phyloP scores from a whole-genome alignment of 2,888 invertebrate genomes.

The Drosophila pullipes region DNA sequence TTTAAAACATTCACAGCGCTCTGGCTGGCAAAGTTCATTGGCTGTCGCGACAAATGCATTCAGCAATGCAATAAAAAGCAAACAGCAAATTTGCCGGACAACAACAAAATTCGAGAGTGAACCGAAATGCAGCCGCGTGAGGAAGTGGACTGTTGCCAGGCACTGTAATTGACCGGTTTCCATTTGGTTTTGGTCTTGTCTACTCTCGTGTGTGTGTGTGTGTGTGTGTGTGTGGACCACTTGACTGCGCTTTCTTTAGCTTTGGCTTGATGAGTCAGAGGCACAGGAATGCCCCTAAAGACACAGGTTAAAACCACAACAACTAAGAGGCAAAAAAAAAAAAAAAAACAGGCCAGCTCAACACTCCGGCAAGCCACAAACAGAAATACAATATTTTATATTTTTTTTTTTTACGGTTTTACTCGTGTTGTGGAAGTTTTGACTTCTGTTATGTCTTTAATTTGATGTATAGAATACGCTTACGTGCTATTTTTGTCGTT shows the following conservation, averaged over 20 bases:
- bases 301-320: conserved; percentile 3
- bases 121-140: conserved; percentile 48
- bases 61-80: conserved; percentile 30
- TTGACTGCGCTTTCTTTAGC: conserved; percentile 53
- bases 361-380: conserved; percentile 9
- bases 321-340: conserved; percentile 7
- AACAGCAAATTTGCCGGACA: conserved; percentile 5
- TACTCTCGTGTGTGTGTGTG: conserved; percentile 27
- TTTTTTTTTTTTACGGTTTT: background rate
- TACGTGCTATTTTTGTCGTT: conserved; percentile 32
- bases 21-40: conserved; percentile 66
- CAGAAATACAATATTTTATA: background rate
- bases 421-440: background rate
- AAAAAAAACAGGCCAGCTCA: conserved; percentile 27
- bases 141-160: conserved; percentile 51
- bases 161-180: conserved; percentile 67
- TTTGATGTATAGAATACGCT: conserved; percentile 17
- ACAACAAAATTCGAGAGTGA: conserved; percentile 29
- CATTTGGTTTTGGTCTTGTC: conserved; percentile 21
- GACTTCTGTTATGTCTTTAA: conserved; percentile 11
- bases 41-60: conserved; percentile 57
- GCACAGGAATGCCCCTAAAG: conserved; percentile 62
- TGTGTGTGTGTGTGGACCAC: conserved; percentile 34
- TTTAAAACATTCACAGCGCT: conserved; percentile 22
- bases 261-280: conserved; percentile 50